A percentile compares a stretch with the other conserved stretches of the same genome.
These are phyloP conservation scores for Ceraclea dissimilis DNA, from an alignment of 2,888 invertebrate species.

Conservation along the genomic window DNA sequence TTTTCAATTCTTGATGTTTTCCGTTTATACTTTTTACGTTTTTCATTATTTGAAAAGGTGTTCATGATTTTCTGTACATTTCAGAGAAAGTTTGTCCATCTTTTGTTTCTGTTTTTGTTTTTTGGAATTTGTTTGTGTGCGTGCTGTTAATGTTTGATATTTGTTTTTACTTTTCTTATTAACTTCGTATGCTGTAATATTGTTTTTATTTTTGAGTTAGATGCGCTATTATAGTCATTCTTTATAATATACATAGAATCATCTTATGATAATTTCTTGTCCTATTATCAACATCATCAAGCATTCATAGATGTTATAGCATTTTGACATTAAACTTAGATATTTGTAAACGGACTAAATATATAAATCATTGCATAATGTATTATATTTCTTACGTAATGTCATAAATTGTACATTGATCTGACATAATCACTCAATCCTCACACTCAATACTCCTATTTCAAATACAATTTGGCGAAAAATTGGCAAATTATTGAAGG, in stretches of 20 bases:
- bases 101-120: no score
- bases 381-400: no score
- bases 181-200: slow-evolving; percentile 16
- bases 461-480: no score
- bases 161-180: slow-evolving; percentile 8
- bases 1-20: not conserved
- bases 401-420: no score
- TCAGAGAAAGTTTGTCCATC: not conserved
- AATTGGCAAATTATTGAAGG: no score
- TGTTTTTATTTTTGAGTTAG: slow-evolving; percentile 15
- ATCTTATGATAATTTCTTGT: not conserved
- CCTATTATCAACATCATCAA: not conserved
- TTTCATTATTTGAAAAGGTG: not conserved
- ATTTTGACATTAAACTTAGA: no score
- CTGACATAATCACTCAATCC: no score
- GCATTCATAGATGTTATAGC: no score
- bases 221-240: slow-evolving; percentile 16
- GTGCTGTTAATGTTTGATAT: slow-evolving; percentile 8
- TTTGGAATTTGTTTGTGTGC: slow-evolving; percentile 8
- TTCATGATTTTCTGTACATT: not conserved
- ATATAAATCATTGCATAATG: no score
- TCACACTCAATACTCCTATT: no score
- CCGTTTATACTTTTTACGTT: not conserved
- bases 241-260: slow-evolving; percentile 5
- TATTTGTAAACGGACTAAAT: no score